Base-by-base conservation (phyloP, 2,888 invertebrate species). In the Argyra leucocephala region DNA sequence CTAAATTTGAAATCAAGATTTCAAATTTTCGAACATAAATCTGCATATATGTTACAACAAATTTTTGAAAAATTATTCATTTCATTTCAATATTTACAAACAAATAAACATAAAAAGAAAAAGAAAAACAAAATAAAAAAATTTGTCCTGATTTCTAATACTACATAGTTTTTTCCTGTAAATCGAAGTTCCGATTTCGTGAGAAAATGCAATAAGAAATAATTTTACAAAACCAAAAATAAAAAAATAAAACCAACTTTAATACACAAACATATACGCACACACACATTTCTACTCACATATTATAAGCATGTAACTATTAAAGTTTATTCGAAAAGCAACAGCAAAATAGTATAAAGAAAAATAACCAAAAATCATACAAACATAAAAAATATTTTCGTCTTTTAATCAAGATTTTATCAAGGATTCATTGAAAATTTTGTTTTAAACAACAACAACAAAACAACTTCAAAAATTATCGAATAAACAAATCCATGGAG, bases 71-170 rank as follows among this genome's bases (percentile, higher is more conserved):
- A 31, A 31, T 10, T 31, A 31, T 31, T 31, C 7, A n/a, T n/a
- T n/a, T n/a, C 10, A 31, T 31, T 31, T 6, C 31, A 31, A 31
- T 31, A 31, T 31, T 31, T 31, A 31, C 31, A 31, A 31, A 31
- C 3, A 31, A n/a, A n/a, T n/a, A n/a, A n/a, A n/a, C n/a, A n/a
- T n/a, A n/a, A n/a, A n/a, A n/a, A n/a, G n/a, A n/a, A n/a, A n/a
- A n/a, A 48, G 5, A 18, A 48, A 48, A 48, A 31, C 3, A 48
- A 37, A 37, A 15, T 10, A 37, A 15, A 37, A 37, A 6, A 5
- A 48, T 48, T 48, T 48, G 48, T n/a, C 48, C 48, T 48, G 48
- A 48, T 48, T 48, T 48, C 48, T 48, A 48, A 15, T 48, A 48
- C 18, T 31, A 7, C 12, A 18, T 15, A 15, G 48, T 18, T 31